Base-by-base conservation (phyloP, 2,888 invertebrate species). In the Cryptus armator region DNA sequence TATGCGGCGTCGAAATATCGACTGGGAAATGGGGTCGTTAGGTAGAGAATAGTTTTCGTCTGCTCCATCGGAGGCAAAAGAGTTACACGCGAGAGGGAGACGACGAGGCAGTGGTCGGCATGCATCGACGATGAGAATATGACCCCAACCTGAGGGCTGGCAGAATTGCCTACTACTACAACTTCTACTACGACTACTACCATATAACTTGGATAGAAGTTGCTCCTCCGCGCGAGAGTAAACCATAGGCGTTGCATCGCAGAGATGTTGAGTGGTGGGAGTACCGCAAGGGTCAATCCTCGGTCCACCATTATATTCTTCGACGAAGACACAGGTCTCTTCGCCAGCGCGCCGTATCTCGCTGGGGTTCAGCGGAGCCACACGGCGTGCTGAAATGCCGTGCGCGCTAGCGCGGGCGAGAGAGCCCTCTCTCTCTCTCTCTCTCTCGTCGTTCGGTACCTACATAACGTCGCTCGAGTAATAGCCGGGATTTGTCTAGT, bases 241-340 rank as follows among this genome's bases (percentile, higher is more conserved):
- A 79, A 76, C 79, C 46, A 86, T 83, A 90, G 89, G 87, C 88
- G 88, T 89, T 86, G 86, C 86, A 87, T 83, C 78, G 84, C 67
- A 56, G 84, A 67, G 84, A 83, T 81, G 75, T 79, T 77, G 84
- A 86, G 80, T 74, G 91, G 92, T 93, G 92, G 93, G 92, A 92
- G 93, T 93, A 93, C 92, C 93, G 92, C 92, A 93, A 93, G 93
- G 93, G 93, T 93, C 93, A 93, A 92, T 92, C 92, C 92, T 89
- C 91, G 91, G 90, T 90, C 91, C 91, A 90, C 89, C 92, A 91
- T 92, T 92, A 91, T 91, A 91, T 91, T 91, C 88, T 87, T 86
- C 84, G 85, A 84, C 85, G 85, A 85, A 87, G 84, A 84, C 87
- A 86, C 79, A 83, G 79, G 85, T 85, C 85, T 83, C 76, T 78